Evolutionary conservation across 2,797 vertebrate genomes (phyloP), one percentile per base, ranked within the genome.

Genomic region (Lophotriccus pileatus): DNA sequence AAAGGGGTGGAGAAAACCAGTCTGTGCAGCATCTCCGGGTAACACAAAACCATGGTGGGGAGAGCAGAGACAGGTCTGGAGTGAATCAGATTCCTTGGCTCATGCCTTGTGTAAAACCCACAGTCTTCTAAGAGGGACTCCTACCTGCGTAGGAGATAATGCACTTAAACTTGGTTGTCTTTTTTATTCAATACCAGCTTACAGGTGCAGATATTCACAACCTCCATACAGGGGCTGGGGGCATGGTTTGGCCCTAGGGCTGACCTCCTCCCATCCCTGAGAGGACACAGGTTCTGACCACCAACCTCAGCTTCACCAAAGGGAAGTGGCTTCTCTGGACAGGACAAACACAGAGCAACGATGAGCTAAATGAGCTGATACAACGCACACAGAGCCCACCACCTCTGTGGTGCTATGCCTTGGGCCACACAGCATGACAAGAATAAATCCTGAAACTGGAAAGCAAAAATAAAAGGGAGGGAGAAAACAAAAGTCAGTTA

Each of bases 351-450:
- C 23, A 81, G 41, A 82, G 21, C 24, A 46, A 56, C 21, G 7
- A 2, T 1, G 11, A 91, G 50, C 17, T 47, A 6, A 80, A 85
- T 58, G 9, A 68, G n/a, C 2, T 7, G n/a, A 56, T 6, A 25
- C 1, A 7, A 36, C 0, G 2, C 55, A 56, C 0, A 0, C 1
- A 2, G 46, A 84, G 15, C 12, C 43, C 32, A 60, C 15, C 24
- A n/a, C 8, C 34, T 50, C 55, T 16, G 14, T 11, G 6, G 23
- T 10, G 23, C 53, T 72, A 25, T 25, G 37, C 37, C 41, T 52
- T 4, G 1, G 1, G 73, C 24, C 68, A 47, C 34, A 28, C 6
- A 39, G 39, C 0, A 0, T 70, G 55, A 36, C 15, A 46, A 27
- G 30, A 94, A 88, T 28, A 80, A 92, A 69, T 22, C 7, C 10